Conservation (phyloP, 2,888 invertebrate genomes). For the Erebia aethiops region DNA sequence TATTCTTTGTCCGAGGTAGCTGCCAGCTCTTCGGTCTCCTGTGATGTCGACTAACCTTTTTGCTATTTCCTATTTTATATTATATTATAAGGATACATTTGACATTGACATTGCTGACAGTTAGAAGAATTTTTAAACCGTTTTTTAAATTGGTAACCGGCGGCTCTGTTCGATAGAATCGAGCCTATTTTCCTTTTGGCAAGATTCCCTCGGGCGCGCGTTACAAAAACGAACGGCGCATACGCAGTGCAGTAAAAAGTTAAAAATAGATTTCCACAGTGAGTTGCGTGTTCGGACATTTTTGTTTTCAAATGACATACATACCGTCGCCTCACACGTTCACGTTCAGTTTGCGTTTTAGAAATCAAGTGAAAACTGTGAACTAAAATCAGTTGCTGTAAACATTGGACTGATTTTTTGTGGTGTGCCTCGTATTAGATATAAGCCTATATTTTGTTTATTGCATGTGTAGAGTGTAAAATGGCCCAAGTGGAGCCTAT, state of each 20-base stretch:
- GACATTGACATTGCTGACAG: constrained; percentile 48
- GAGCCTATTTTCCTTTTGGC: constrained; percentile 68
- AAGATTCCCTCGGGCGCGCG: constrained; percentile 74
- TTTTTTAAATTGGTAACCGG: constrained; percentile 51
- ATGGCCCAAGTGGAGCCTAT: constrained; percentile 75
- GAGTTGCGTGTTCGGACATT: constrained; percentile 76
- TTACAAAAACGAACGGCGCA: constrained; percentile 73
- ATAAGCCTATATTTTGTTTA: constrained; percentile 35
- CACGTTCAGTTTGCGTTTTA: constrained; percentile 62
- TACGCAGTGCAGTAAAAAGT: constrained; percentile 66
- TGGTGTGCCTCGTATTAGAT: constrained; percentile 48
- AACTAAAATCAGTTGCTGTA: constrained; percentile 68
- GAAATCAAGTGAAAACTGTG: constrained; percentile 76
- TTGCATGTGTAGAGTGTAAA: constrained; percentile 34
- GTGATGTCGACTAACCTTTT: too few relatives aligned
- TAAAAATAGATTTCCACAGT: constrained; percentile 78
- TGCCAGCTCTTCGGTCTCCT: too few relatives aligned
- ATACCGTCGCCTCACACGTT: constrained; percentile 58
- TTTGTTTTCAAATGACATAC: constrained; percentile 80
- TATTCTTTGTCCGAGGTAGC: too few relatives aligned
- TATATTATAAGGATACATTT: too few relatives aligned
- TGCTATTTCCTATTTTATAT: too few relatives aligned
- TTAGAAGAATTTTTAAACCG: constrained; percentile 73
- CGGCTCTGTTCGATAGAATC: constrained; percentile 54
- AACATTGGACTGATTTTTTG: constrained; percentile 70